A percentile compares a stretch with the other conserved stretches of the same genome.
Conservation (phyloP, 2,797 vertebrate species). For the Sphenodon punctatus region DNA sequence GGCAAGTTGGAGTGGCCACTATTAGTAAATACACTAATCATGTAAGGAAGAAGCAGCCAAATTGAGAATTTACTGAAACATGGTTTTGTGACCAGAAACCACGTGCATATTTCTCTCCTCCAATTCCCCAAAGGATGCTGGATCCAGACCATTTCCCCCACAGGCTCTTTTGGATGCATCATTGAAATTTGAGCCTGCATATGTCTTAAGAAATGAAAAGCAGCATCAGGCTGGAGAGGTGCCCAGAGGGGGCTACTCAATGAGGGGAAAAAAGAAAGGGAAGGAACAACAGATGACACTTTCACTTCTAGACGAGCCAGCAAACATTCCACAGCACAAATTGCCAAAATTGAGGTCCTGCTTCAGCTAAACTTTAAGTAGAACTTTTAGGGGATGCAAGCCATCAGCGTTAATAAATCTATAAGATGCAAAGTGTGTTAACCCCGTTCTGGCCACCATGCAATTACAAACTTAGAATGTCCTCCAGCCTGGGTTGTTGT, state of each 20-base stretch:
- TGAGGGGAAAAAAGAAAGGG: slow-evolving; percentile 26
- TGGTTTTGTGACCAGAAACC: slow-evolving; percentile 22
- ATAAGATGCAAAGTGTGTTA: slow-evolving; percentile 11
- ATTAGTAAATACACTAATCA: slow-evolving; percentile 13
- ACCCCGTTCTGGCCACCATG: slow-evolving; percentile 1
- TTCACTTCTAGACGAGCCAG: slow-evolving; percentile 36
- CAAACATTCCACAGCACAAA: slow-evolving; percentile 29
- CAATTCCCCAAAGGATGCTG: background rate
- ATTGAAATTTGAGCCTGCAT: background rate
- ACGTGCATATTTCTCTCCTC: background rate
- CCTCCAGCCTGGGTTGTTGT: slow-evolving; percentile 54
- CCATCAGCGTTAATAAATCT: slow-evolving; percentile 11
- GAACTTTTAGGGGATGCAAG: slow-evolving; percentile 44
- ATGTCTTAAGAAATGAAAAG: background rate
- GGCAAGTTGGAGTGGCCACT: background rate
- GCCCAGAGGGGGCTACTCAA: background rate
- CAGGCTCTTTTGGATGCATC: background rate
- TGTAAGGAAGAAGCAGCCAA: slow-evolving; percentile 7
- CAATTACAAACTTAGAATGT: slow-evolving; percentile 20
- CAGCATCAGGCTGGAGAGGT: background rate
- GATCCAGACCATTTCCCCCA: background rate
- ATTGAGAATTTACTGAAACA: slow-evolving; percentile 14
- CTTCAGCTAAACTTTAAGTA: slow-evolving; percentile 55
- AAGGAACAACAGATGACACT: slow-evolving; percentile 51
- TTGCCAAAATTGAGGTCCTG: slow-evolving; percentile 31